A percentile compares a stretch with the other conserved stretches of the same genome.
Conservation (phyloP, 53 echinoderm and acorn worm species). For the Antedon mediterranea region DNA sequence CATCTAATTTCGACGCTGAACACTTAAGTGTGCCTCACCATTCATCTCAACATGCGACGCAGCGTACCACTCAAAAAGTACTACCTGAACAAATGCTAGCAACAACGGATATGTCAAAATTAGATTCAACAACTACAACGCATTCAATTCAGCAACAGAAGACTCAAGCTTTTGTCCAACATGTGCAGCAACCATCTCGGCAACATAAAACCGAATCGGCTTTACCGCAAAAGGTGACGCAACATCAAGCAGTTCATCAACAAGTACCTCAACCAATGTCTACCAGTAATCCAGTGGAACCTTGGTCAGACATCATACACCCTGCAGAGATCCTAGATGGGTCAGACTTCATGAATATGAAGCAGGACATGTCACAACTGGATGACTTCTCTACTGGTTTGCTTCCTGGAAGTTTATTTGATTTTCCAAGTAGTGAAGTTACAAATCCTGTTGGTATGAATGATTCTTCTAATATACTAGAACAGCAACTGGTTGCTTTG, state of each 20-base stretch:
- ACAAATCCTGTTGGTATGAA: neutral
- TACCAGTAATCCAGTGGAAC: conserved; percentile 2
- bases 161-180: neutral
- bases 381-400: neutral
- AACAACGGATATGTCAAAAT: neutral
- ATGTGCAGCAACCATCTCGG: neutral
- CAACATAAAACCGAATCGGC: conserved; percentile 6
- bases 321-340: neutral
- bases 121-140: too few species aligned
- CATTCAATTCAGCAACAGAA: neutral
- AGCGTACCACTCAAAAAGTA: neutral
- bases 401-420: neutral
- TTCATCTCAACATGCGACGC: neutral
- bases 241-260: conserved; percentile 1
- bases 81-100: neutral
- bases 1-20: neutral
- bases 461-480: neutral
- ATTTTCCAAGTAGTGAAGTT: neutral
- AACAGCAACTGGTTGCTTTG: neutral
- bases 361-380: neutral
- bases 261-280: conserved; percentile 7
- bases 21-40: neutral
- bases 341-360: neutral
- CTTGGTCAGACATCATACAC: neutral
- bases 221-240: neutral